A percentile compares a stretch with the other conserved stretches of the same genome.
phyloP scores from a whole-genome alignment of 2,888 invertebrate genomes.

The Drymonia ruficornis region DNA sequence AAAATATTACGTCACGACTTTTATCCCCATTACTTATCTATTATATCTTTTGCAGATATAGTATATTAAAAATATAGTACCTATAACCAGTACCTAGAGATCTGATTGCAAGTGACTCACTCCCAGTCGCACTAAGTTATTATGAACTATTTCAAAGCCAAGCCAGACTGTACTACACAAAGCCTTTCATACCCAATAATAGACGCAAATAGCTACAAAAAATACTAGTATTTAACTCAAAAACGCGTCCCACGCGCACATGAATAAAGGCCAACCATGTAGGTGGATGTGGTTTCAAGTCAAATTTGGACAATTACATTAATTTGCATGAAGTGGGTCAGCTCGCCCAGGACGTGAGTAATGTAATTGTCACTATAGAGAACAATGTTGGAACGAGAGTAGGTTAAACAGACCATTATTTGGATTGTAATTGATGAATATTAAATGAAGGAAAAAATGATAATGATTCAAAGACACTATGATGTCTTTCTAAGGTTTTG shows the following conservation, averaged over 20 bases:
- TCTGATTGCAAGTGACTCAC: background rate
- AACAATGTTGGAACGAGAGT: slow-evolving; percentile 34
- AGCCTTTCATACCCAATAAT: slow-evolving; percentile 7
- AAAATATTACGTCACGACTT: too few relatives aligned
- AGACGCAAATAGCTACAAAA: slow-evolving; percentile 9
- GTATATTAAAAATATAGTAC: too few relatives aligned
- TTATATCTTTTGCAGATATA: too few relatives aligned
- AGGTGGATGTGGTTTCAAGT: slow-evolving; percentile 34
- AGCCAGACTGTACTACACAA: background rate
- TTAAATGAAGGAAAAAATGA: background rate
- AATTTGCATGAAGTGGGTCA: slow-evolving; percentile 58
- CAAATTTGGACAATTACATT: slow-evolving; percentile 64
- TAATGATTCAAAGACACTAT: background rate
- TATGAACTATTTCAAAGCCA: background rate
- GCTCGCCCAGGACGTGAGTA: slow-evolving; percentile 52
- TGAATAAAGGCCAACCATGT: slow-evolving; percentile 33
- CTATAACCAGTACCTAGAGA: too few relatives aligned
- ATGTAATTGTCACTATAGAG: slow-evolving; percentile 47
- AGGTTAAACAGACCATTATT: slow-evolving; percentile 23
- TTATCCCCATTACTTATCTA: too few relatives aligned
- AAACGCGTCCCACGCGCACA: slow-evolving; percentile 44
- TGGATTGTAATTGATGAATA: slow-evolving; percentile 24
- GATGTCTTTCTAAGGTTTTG: background rate
- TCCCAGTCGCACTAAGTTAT: background rate
- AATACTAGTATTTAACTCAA: slow-evolving; percentile 10